These are phyloP conservation scores for Stegostoma tigrinum DNA, from an alignment of 2,113 vertebrate species.

Conservation along the genomic window DNA sequence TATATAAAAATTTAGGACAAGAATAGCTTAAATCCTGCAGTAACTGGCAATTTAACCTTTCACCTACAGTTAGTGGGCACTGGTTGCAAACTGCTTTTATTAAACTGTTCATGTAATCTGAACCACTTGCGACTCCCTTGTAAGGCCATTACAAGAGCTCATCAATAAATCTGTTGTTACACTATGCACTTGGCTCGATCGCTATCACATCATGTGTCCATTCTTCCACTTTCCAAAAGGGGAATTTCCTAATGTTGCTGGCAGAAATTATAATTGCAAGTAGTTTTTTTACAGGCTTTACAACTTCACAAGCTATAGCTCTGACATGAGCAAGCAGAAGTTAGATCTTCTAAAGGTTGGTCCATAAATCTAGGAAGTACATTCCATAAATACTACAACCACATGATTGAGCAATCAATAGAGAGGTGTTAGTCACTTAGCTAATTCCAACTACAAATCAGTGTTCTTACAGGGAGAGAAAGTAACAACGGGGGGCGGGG, in stretches of 20 bases:
- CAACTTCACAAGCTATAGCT: not conserved
- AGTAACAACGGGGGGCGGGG: not conserved
- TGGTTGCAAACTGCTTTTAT: not conserved
- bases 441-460: not conserved
- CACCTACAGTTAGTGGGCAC: not conserved
- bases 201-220: not conserved
- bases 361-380: not conserved
- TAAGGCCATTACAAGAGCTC: not conserved
- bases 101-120: not conserved
- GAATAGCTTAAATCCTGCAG: not conserved
- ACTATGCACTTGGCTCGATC: not conserved
- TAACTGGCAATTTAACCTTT: not conserved
- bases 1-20: not conserved
- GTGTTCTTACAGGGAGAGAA: not conserved
- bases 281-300: not conserved
- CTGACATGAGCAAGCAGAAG: not conserved
- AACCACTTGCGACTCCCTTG: not conserved
- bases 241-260: not conserved
- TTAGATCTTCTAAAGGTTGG: not conserved
- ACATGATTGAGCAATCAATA: not conserved
- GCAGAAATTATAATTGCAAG: not conserved
- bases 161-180: not conserved
- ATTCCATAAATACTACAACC: not conserved
- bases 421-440: not conserved
- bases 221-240: not conserved